phyloP scores from a whole-genome alignment of 92 coral and sea anemone genomes.

The Epizoanthus stellaris region DNA sequence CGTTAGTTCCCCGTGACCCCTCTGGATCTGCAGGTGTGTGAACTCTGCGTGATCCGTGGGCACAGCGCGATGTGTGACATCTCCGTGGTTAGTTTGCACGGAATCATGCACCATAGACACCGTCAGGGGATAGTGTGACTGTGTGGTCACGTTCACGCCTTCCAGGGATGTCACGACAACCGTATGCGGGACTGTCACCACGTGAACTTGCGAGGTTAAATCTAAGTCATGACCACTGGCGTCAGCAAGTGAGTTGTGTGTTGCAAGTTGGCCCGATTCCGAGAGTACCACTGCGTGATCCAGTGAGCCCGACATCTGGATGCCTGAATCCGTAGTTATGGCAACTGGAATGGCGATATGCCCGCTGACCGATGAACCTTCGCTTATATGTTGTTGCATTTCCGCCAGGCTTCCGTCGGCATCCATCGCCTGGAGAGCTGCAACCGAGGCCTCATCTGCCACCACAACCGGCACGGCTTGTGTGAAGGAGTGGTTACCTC shows the following conservation, averaged over 20 bases:
- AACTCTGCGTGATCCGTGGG: background rate
- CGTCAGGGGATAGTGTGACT: slow-evolving; percentile 41
- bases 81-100: slow-evolving; percentile 17
- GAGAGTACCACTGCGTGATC: slow-evolving; percentile 80
- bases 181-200: slow-evolving; percentile 80
- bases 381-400: slow-evolving; percentile 91
- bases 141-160: slow-evolving; percentile 67
- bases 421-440: slow-evolving; percentile 94
- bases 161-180: slow-evolving; percentile 90
- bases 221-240: slow-evolving; percentile 80
- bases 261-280: slow-evolving; percentile 61
- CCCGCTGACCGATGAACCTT: slow-evolving; percentile 78
- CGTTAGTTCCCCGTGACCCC: slow-evolving; percentile 29
- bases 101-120: slow-evolving; percentile 15
- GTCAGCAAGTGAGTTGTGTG: slow-evolving; percentile 69
- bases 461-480: slow-evolving; percentile 92
- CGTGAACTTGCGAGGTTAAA: slow-evolving; percentile 69
- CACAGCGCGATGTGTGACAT: slow-evolving; percentile 10
- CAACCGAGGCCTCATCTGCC: slow-evolving; percentile 98
- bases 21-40: slow-evolving; percentile 39
- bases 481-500: slow-evolving; percentile 86
- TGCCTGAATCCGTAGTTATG: slow-evolving; percentile 95
- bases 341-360: slow-evolving; percentile 99
- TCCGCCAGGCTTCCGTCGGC: slow-evolving; percentile 87
- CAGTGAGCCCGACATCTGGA: slow-evolving; percentile 78